Conservation (phyloP, 2,797 vertebrate genomes). For the Picus viridis region DNA sequence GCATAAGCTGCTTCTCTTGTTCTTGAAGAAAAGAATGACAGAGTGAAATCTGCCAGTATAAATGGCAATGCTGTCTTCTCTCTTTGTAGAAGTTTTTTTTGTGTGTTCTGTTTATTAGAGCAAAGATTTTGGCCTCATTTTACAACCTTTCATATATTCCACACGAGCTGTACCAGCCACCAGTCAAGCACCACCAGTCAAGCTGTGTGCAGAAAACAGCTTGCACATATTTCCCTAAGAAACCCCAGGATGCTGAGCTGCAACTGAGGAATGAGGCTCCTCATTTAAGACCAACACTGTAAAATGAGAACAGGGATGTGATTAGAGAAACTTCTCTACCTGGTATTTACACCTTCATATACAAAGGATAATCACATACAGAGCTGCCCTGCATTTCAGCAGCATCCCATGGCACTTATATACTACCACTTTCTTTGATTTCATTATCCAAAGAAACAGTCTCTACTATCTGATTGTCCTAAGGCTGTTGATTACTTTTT, state of each 20-base stretch:
- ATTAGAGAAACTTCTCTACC: background rate
- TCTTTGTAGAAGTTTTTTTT: background rate
- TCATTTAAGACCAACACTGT: constrained; percentile 36
- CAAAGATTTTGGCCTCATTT: constrained; percentile 16
- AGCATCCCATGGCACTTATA: background rate
- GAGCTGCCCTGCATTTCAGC: background rate
- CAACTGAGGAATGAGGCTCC: constrained; percentile 1
- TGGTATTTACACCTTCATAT: background rate
- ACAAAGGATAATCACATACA: background rate
- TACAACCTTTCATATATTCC: constrained; percentile 18
- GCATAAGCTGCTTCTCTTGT: constrained; percentile 14
- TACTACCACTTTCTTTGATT: background rate
- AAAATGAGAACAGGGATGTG: background rate
- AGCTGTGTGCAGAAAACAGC: background rate
- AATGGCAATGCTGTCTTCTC: constrained; percentile 4
- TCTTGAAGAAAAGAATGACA: constrained; percentile 22
- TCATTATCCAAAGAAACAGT: constrained; percentile 27
- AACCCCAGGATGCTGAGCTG: background rate
- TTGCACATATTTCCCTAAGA: background rate
- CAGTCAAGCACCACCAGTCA: background rate
- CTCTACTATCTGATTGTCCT: background rate
- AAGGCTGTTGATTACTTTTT: constrained; percentile 5
- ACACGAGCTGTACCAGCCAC: background rate
- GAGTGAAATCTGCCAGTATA: constrained; percentile 19
- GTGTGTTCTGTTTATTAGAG: constrained; percentile 9